Percentiles rank a stretch among this genome's conserved stretches.
Conservation (phyloP, 2,888 invertebrate species). For the Synergus laeviventris region DNA sequence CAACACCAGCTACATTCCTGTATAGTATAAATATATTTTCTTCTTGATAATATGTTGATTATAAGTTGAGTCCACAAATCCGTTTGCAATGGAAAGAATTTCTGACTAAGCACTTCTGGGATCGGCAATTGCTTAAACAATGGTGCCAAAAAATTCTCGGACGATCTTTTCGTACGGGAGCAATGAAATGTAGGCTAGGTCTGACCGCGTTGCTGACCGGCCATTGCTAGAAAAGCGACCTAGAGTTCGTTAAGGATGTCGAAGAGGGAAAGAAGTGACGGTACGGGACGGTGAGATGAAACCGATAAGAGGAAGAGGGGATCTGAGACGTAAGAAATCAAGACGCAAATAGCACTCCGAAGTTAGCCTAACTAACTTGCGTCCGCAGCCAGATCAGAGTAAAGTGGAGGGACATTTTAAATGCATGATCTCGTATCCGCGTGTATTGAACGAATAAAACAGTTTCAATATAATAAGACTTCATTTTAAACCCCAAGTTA, state of each 20-base stretch:
- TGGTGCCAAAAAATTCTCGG: slow-evolving; percentile 26
- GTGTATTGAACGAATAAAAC: background rate
- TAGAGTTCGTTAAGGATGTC: slow-evolving; percentile 46
- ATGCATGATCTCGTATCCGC: background rate
- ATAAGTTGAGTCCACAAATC: background rate
- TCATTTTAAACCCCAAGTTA: background rate
- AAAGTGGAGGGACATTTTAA: background rate
- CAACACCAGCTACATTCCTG: no score
- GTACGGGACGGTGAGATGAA: slow-evolving; percentile 43
- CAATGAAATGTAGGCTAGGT: slow-evolving; percentile 60
- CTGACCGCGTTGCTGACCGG: slow-evolving; percentile 63
- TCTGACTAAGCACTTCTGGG: background rate
- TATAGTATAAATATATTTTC: background rate
- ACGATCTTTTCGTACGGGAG: slow-evolving; percentile 47
- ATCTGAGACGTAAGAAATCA: slow-evolving; percentile 71
- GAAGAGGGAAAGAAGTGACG: slow-evolving; percentile 46
- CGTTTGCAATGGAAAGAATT: background rate
- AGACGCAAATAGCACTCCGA: slow-evolving; percentile 76
- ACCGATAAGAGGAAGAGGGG: slow-evolving; percentile 46
- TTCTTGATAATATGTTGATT: background rate
- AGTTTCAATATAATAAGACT: background rate
- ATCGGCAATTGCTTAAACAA: background rate
- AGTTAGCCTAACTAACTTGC: slow-evolving; percentile 74
- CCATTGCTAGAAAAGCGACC: slow-evolving; percentile 54
- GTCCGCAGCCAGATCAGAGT: background rate